Base-by-base conservation (phyloP, 2,113 vertebrate genomes). In the Centrocercus urophasianus region DNA sequence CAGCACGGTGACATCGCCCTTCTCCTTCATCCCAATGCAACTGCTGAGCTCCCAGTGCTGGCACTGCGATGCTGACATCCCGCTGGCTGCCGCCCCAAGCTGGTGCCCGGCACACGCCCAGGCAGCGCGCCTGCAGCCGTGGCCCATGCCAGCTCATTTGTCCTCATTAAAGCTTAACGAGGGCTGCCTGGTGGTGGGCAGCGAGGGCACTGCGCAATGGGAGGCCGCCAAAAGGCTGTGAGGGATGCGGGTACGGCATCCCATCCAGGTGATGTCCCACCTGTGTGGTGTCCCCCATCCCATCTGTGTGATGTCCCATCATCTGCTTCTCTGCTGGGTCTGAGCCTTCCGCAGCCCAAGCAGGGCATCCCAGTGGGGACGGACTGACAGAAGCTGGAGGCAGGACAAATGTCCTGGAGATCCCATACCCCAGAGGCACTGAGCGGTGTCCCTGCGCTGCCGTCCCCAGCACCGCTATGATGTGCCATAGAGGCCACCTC, bases 151-250 rank as follows among this genome's bases (percentile, higher is more conserved):
- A 95, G 89, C 95, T 94, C 16, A 16, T 97, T 96, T 96, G 94
- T 94, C 93, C 94, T 97, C 94, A 94, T 96, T 96, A 96, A 96
- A 92, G 76, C 69, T 95, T 96, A 96, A 96, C 21, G 20, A 82
- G 85, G 78, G 73, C 90, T 86, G 52, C 66, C 92, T 38, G 85
- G 56, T 2, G 22, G 34, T 18, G 54, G 45, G 42, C 11, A 8
- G 52, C 14, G 52, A 54, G 52, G 52, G 27, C 52, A 54, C 27
- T 54, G 52, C 27, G 52, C 52, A 54, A 28, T 17, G 52, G 27
- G 27, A 54, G 27, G 27, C 28, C 15, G 25, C 60, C 36, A 17
- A 18, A 63, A 38, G 60, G 20, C 57, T 11, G 24, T 4, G 7
- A 5, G 25, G 36, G 61, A 40, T 4, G 61, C 17, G 36, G 36